Conservation (phyloP, 2,113 vertebrate species). For the Typhlomys cinereus region DNA sequence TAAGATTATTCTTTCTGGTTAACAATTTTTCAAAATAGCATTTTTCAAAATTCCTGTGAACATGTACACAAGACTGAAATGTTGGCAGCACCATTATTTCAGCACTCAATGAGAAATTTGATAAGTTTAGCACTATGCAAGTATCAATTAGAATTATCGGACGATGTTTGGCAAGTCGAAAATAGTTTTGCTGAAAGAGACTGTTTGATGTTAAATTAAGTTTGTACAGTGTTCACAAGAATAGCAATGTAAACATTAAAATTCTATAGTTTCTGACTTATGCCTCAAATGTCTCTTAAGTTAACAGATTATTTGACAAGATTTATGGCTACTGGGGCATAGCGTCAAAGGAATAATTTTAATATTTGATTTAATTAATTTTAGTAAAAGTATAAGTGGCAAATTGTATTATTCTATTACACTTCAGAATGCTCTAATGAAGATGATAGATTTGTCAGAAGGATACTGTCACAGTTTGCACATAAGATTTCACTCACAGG, state of each 20-base stretch:
- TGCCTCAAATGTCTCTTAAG: background rate
- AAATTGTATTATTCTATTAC: background rate
- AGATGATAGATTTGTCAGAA: too few relatives aligned
- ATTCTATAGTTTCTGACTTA: background rate
- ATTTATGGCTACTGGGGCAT: conserved; percentile 11
- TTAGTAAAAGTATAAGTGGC: background rate
- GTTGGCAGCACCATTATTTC: background rate
- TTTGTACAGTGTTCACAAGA: background rate
- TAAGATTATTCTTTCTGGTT: background rate
- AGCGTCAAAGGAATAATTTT: conserved; percentile 51
- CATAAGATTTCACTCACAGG: too few relatives aligned
- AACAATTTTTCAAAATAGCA: too few relatives aligned
- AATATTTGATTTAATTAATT: conserved; percentile 25
- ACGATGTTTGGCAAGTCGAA: background rate
- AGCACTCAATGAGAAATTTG: too few relatives aligned
- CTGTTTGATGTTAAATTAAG: conserved; percentile 12
- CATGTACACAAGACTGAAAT: background rate
- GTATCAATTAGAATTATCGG: too few relatives aligned
- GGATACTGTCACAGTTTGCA: too few relatives aligned
- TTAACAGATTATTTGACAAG: conserved; percentile 22
- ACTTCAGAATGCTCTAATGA: too few relatives aligned
- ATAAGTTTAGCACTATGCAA: too few relatives aligned
- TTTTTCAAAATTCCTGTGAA: background rate
- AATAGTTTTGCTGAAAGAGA: background rate
- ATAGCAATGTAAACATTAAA: conserved; percentile 25